phyloP scores from a whole-genome alignment of 2,797 vertebrate species.

The Tokudaia tokunoshimensis region DNA sequence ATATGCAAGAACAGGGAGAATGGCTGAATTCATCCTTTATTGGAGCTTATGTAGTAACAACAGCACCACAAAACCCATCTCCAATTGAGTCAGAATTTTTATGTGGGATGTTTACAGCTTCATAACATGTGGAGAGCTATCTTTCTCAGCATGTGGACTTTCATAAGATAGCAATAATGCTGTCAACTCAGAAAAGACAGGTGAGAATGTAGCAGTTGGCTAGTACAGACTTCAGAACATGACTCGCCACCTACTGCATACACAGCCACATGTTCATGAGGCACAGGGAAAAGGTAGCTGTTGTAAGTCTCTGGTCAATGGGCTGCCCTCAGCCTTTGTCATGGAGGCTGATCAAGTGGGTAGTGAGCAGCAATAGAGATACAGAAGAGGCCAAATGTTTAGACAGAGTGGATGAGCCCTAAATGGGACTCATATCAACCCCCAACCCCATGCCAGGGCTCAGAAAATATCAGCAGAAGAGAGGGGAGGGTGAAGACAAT shows the following conservation, averaged over 20 bases:
- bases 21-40: background rate
- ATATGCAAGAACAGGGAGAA: background rate
- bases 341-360: background rate
- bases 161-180: rapidly evolving
- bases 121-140: too few species aligned
- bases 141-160: background rate
- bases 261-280: background rate
- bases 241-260: too few species aligned
- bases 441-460: background rate
- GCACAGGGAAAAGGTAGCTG: background rate
- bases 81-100: background rate
- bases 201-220: background rate
- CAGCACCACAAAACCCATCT: background rate
- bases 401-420: background rate
- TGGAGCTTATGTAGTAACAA: background rate
- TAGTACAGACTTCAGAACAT: background rate
- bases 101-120: background rate
- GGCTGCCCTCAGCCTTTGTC: background rate
- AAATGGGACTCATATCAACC: background rate
- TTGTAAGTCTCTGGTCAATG: background rate
- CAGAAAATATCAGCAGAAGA: background rate
- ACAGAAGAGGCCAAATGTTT: background rate
- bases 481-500: background rate
- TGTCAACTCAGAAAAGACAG: background rate
- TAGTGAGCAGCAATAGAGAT: background rate